Evolutionary conservation across 2,113 vertebrate genomes (phyloP).

Genomic region (Otolemur garnettii): DNA sequence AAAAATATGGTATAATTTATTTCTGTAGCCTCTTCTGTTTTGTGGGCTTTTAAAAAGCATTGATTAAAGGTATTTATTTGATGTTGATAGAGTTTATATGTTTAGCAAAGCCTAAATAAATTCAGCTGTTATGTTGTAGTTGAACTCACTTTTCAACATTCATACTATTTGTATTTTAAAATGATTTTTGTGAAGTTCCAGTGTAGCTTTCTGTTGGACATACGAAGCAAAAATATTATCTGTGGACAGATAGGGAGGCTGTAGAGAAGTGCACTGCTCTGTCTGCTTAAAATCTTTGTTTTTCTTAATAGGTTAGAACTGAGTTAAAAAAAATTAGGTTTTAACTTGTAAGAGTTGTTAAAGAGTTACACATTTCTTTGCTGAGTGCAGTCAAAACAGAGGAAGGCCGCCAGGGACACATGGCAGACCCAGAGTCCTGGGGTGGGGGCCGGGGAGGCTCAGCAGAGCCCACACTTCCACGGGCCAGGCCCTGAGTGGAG

Average conservation of each 20-base stretch:
- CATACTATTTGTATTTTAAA: not conserved
- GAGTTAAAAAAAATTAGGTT: not conserved
- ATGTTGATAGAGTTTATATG: accelerated
- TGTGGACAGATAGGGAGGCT: not conserved
- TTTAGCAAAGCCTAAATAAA: not conserved
- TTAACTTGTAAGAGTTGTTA: not conserved
- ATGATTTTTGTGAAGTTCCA: not conserved
- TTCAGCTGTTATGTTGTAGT: not conserved
- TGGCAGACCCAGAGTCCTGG: not conserved
- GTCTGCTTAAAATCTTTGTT: not conserved
- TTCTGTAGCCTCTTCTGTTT: not conserved
- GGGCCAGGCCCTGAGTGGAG: not conserved
- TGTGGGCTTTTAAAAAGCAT: not conserved
- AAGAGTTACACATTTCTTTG: not conserved
- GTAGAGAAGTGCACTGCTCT: not conserved
- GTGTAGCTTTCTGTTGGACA: too few relatives aligned
- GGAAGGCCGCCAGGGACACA: accelerated
- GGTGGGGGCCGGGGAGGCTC: too few relatives aligned
- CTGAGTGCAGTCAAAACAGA: not conserved
- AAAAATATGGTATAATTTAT: not conserved
- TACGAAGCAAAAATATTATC: not conserved
- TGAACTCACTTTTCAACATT: not conserved
- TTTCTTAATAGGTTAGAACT: not conserved
- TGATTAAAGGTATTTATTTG: not conserved
- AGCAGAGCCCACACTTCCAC: accelerated